Evolutionary conservation across 2,797 vertebrate genomes (phyloP).

Genomic region (Anisognathus igniventris): DNA sequence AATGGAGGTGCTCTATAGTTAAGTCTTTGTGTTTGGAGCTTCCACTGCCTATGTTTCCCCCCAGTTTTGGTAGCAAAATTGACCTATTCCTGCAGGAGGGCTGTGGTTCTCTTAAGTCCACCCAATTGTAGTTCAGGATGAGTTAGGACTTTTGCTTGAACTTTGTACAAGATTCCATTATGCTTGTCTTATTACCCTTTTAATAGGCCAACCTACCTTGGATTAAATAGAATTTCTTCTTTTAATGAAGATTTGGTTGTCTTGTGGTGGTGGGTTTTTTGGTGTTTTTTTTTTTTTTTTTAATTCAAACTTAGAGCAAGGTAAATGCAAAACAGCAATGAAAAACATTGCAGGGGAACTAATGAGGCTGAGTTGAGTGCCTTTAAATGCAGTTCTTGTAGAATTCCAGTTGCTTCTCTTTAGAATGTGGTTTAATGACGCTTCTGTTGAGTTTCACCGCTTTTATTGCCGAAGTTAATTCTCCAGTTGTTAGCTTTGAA

Average conservation of each 20-base stretch:
- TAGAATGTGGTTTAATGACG: background rate
- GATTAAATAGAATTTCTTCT: background rate
- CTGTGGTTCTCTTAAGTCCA: background rate
- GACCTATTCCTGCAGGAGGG: accelerated
- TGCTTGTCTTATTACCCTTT: background rate
- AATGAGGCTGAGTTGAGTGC: background rate
- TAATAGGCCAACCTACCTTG: background rate
- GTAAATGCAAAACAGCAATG: background rate
- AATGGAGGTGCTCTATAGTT: background rate
- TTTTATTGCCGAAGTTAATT: background rate
- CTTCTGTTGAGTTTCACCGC: background rate
- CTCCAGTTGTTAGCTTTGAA: background rate
- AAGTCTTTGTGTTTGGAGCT: background rate
- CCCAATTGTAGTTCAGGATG: background rate
- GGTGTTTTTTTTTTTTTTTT: background rate
- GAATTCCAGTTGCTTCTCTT: background rate
- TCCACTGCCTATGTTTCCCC: background rate
- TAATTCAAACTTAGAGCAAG: background rate
- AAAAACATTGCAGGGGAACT: background rate
- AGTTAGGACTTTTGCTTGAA: background rate
- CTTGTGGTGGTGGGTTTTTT: background rate
- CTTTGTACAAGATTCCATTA: background rate
- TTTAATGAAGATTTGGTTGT: background rate
- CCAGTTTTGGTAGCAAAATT: background rate
- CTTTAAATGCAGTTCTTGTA: background rate